Evolutionary conservation across 2,797 vertebrate genomes (phyloP).

Genomic region (Erethizon dorsatum): DNA sequence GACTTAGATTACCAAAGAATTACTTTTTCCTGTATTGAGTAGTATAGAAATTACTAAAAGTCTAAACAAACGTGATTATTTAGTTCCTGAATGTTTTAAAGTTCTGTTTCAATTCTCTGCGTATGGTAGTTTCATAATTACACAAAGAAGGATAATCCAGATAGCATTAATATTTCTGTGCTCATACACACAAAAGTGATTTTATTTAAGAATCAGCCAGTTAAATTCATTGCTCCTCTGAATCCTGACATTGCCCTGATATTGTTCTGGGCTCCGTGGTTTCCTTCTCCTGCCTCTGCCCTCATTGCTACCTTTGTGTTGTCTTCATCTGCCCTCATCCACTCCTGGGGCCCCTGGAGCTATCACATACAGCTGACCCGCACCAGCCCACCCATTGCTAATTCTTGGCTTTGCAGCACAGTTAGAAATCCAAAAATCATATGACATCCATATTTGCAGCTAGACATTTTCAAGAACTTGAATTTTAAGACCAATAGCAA

Average conservation of each 20-base stretch:
- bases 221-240: not conserved
- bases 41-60: not conserved
- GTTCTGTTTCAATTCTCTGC: not conserved
- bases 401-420: not conserved
- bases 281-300: not conserved
- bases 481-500: not conserved
- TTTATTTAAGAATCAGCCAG: not conserved
- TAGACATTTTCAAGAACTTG: not conserved
- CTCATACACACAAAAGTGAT: not conserved
- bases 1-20: not conserved
- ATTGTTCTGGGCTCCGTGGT: not conserved
- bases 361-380: too few relatives aligned
- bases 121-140: not conserved
- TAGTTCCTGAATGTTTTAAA: conserved; percentile 23
- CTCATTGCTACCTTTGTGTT: not conserved
- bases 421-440: not conserved
- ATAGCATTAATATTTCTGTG: not conserved
- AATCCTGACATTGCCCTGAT: not conserved
- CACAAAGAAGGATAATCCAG: not conserved
- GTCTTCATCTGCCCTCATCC: not conserved
- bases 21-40: not conserved
- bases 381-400: not conserved
- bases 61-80: not conserved
- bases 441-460: not conserved
- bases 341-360: not conserved